Conservation (phyloP, 2,113 vertebrate genomes). For the Microcebus griseorufus region DNA sequence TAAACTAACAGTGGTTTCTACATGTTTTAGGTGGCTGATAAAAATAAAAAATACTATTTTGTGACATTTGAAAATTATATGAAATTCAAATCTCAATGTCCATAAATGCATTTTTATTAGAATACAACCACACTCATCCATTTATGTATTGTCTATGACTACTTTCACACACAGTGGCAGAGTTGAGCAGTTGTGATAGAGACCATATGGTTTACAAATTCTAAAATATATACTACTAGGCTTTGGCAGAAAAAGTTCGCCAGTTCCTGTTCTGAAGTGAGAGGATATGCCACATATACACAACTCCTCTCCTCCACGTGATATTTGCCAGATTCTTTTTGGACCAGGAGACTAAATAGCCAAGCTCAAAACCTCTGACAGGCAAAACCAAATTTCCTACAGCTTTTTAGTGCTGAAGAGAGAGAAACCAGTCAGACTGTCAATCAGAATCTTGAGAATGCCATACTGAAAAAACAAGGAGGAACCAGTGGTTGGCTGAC, state of each 20-base stretch:
- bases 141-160: not conserved
- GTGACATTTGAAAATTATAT: not conserved
- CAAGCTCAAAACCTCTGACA: not conserved
- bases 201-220: not conserved
- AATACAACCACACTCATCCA: not conserved
- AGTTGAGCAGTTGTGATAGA: not conserved
- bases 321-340: not conserved
- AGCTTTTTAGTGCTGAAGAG: not conserved
- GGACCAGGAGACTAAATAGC: not conserved
- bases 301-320: not conserved
- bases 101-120: not conserved
- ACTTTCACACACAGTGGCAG: not conserved
- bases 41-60: not conserved
- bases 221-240: not conserved
- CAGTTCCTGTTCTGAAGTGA: not conserved
- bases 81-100: not conserved
- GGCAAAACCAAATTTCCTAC: not conserved
- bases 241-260: not conserved
- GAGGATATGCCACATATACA: not conserved
- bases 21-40: not conserved
- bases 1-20: not conserved
- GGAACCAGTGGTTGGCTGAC: not conserved
- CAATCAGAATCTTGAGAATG: not conserved
- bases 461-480: not conserved
- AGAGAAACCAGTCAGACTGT: not conserved